A percentile compares a stretch with the other conserved stretches of the same genome.
phyloP scores from a whole-genome alignment of 2,797 vertebrate species.

The Ctenopoma multispine region DNA sequence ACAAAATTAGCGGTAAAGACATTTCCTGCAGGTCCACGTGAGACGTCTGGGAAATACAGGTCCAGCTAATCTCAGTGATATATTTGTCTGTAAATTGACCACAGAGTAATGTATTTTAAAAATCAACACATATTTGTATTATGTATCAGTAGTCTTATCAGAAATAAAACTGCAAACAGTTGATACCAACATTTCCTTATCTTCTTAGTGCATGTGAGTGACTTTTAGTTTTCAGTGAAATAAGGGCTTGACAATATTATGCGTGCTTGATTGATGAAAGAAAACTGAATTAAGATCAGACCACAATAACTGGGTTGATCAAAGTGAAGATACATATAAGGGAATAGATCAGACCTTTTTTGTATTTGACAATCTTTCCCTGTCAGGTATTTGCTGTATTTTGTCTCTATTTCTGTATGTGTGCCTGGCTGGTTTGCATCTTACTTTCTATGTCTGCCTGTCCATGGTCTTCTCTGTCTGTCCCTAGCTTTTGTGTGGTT shows the following conservation, averaged over 20 bases:
- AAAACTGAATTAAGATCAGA: conserved; percentile 3
- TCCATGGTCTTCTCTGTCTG: conserved; percentile 17
- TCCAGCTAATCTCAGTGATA: no score
- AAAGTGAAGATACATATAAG: conserved; percentile 3
- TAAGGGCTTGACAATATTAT: not conserved
- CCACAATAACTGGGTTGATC: conserved; percentile 4
- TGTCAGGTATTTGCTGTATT: conserved; percentile 8
- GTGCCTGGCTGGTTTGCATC: conserved; percentile 9
- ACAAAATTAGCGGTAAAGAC: no score
- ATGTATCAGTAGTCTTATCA: no score
- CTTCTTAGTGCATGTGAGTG: not conserved
- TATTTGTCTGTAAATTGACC: no score
- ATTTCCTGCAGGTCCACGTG: no score
- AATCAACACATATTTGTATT: no score
- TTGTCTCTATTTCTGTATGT: conserved; percentile 18
- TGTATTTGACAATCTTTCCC: not conserved
- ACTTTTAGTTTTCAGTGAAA: not conserved
- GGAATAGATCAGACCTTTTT: not conserved
- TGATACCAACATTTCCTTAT: not conserved
- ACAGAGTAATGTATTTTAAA: no score
- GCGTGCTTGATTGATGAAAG: not conserved
- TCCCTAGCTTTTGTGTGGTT: conserved; percentile 61
- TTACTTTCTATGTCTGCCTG: not conserved
- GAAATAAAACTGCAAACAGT: conserved; percentile 10
- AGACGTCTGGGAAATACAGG: no score